Base-by-base conservation (phyloP, 1,140 invertebrate genomes). In the Brachionus sp. region DNA sequence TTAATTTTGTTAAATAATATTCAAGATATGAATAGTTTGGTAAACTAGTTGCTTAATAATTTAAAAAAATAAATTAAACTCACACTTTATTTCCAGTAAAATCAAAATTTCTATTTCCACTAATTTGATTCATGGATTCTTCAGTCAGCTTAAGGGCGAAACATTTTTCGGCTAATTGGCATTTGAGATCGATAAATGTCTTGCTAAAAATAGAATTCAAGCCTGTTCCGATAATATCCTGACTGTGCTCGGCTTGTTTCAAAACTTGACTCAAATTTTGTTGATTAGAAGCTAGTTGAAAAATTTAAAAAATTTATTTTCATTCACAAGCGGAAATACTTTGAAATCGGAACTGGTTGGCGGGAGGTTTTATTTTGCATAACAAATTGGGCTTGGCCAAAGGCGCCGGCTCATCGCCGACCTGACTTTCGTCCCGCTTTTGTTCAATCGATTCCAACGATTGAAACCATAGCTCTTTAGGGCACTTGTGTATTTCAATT, bases 401-500 rank as follows among this genome's bases (percentile, higher is more conserved):
- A 78, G 75, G 29, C 13, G 46, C 25, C 23, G 42, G 29, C 4
- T 77, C 73, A 42, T 35, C 12, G 1, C 37, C 29, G 12, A 33
- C n/a, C 37, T 77, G 25, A 33, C 33, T 75, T 23, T 39, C 19
- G 12, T 53, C n/a, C 10, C n/a, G 5, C 7, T 78, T 53, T n/a
- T 78, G 29, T n/a, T 62, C 44, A 50, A 62, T 50, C 10, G 44
- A 19, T 13, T 80, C 77, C 25, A 57, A 9, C 37, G 50, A 12
- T 64, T 80, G 77, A 12, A 80, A 62, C 77, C 77, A 80, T 16
- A 39, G 23, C 25, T 80, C 77, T 62, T 80, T 80, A 13, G 62
- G 62, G 77, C 77, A 80, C 39, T 80, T 80, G 33, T 62, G 57
- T 35, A 80, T 35, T 25, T 80, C 77, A 62, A 80, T 80, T 66